Conservation (phyloP, 2,888 invertebrate genomes). For the Minunthozetes semirufus region DNA sequence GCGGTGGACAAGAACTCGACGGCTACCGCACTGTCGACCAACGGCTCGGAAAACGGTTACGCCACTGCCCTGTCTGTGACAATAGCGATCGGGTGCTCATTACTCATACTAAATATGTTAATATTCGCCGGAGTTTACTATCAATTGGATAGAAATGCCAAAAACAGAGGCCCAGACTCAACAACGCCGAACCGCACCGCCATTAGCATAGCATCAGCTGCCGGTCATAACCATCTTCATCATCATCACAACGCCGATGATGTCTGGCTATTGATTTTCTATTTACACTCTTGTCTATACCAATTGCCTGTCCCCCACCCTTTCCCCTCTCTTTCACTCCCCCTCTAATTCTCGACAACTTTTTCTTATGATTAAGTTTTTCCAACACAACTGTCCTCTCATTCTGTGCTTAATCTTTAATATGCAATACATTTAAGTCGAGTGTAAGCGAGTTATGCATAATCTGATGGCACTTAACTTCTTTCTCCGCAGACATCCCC, state of each 20-base stretch:
- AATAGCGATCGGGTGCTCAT: slow-evolving; percentile 81
- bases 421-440: background rate
- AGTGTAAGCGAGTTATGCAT: no score
- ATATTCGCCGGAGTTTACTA: slow-evolving; percentile 93
- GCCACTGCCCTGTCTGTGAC: slow-evolving; percentile 81
- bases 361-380: background rate
- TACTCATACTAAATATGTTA: slow-evolving; percentile 81
- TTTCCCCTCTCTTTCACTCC: background rate
- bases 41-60: slow-evolving; percentile 53
- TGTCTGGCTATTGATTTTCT: no score
- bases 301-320: background rate
- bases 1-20: background rate
- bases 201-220: background rate
- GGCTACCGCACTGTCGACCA: background rate
- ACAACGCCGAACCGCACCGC: background rate
- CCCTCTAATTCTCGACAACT: background rate
- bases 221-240: slow-evolving; percentile 4
- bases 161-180: background rate
- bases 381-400: background rate
- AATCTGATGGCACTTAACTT: no score
- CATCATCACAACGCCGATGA: background rate
- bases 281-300: background rate
- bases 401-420: background rate
- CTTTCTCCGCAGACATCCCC: no score
- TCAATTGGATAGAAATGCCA: slow-evolving; percentile 53